Conservation (phyloP, 2,888 invertebrate species). For the Amblyteles armatorius region DNA sequence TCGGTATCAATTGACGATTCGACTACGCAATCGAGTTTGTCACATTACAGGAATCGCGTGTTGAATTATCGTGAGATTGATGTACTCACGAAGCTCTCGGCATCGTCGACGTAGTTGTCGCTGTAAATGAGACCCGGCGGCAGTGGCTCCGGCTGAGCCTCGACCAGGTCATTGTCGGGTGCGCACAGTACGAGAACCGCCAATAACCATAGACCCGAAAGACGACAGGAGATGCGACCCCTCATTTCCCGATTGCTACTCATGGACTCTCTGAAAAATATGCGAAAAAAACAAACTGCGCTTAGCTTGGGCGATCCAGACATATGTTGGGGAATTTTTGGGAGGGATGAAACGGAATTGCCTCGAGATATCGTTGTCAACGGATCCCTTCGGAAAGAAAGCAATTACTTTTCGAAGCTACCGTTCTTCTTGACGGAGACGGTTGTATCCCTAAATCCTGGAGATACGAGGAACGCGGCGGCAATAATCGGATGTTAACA, state of each 20-base stretch:
- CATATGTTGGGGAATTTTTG: too few relatives aligned
- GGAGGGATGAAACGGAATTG: too few relatives aligned
- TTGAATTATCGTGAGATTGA: neutral
- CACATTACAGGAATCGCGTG: neutral
- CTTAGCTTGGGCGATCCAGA: neutral
- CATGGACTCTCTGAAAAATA: slow-evolving; percentile 57
- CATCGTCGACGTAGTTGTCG: slow-evolving; percentile 73
- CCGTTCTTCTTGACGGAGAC: neutral
- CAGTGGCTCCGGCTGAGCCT: slow-evolving; percentile 75
- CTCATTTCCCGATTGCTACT: slow-evolving; percentile 76
- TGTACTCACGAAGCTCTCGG: slow-evolving; percentile 75
- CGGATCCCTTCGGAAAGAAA: neutral
- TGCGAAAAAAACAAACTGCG: slow-evolving; percentile 3
- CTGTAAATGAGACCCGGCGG: slow-evolving; percentile 73
- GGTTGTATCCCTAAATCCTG: neutral
- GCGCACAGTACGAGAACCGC: slow-evolving; percentile 73
- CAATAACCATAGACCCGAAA: slow-evolving; percentile 76
- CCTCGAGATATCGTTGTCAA: too few relatives aligned
- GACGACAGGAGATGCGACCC: slow-evolving; percentile 70
- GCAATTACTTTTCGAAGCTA: neutral
- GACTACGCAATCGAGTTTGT: neutral
- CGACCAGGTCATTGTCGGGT: slow-evolving; percentile 67
- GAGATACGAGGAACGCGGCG: neutral
- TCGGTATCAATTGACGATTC: neutral
- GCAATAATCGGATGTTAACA: slow-evolving; percentile 13